Evolutionary conservation across 2,797 vertebrate genomes (phyloP).

Genomic region (Oreochromis grahami): DNA sequence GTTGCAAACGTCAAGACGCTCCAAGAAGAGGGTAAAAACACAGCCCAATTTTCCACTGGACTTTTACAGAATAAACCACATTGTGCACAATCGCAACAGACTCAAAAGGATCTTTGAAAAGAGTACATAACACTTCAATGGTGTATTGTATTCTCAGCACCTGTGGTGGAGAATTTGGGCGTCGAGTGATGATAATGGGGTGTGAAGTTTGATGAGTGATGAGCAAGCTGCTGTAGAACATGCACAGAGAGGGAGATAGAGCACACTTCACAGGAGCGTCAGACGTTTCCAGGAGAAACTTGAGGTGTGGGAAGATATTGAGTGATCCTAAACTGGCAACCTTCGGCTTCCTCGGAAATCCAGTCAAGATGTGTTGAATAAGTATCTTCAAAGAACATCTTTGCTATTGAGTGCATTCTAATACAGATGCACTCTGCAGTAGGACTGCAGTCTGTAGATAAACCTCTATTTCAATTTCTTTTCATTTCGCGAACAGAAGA

Average conservation of each 20-base stretch:
- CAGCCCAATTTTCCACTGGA: not conserved
- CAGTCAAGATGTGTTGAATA: not conserved
- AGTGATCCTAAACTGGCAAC: conserved; percentile 15
- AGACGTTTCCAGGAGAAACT: not conserved
- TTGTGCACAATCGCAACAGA: not conserved
- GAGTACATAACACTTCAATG: not conserved
- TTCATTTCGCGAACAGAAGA: not conserved
- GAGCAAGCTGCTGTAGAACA: not conserved
- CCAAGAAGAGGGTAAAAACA: not conserved
- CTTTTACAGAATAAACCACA: not conserved
- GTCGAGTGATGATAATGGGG: not conserved
- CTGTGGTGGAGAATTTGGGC: conserved; percentile 1
- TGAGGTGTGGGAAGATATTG: conserved; percentile 50
- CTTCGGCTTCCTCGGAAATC: conserved; percentile 22
- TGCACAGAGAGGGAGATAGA: not conserved
- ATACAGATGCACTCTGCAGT: not conserved
- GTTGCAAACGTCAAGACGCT: not conserved
- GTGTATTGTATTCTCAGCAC: conserved; percentile 7
- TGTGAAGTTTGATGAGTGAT: conserved; percentile 23
- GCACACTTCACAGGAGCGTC: not conserved
- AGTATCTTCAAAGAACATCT: not conserved
- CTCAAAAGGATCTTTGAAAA: not conserved
- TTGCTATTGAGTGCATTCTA: not conserved
- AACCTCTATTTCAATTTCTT: not conserved
- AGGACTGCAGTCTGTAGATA: not conserved